Base-by-base conservation (phyloP, 2,888 invertebrate species). In the Eubasilissa splendida region DNA sequence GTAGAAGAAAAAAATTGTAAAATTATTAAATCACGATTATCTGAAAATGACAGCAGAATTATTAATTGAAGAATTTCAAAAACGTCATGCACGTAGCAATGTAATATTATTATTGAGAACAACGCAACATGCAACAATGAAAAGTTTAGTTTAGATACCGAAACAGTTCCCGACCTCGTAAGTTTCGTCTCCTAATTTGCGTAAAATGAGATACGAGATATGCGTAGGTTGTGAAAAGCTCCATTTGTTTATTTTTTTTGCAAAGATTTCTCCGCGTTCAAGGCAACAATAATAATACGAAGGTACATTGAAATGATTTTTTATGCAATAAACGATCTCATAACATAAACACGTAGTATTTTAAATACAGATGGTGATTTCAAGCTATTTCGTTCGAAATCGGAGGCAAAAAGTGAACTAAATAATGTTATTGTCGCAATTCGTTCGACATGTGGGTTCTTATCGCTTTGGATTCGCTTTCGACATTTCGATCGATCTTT, bases 191-290 rank as follows among this genome's bases (percentile, higher is more conserved):
- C 22, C 54, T 66, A 80, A 80, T 80, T 80, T 76, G 80, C 76
- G 76, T 80, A 71, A 80, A 80, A 70, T 70, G 22, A 70, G 70
- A 22, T 70, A 50, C 52, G 10, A 4, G 70, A 70, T 42, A 65
- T 70, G 70, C 70, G 70, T 70, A 70, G 70, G 70, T 70, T 50
- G 50, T 59, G 71, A 77, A 71, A 77, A 77, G 42, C 22, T 50
- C 8, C 59, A 70, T 77, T 11, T 22, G 0, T 22, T 22, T n/a
- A 56, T 52, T 60, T 70, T 70, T 53, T 53, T 79, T 53, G 54
- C 52, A 53, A 33, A 80, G 76, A 71, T 80, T 80, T 80, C 80
- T 76, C 70, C 71, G 11, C 5, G 14, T 53, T 50, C 76, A 80
- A 76, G 80, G 73, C 31, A 56, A 80, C 14, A 71, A 11, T n/a